These are phyloP conservation scores for Dolichallabes microphthalmus DNA, from an alignment of 2,113 vertebrate genomes.

Conservation along the genomic window DNA sequence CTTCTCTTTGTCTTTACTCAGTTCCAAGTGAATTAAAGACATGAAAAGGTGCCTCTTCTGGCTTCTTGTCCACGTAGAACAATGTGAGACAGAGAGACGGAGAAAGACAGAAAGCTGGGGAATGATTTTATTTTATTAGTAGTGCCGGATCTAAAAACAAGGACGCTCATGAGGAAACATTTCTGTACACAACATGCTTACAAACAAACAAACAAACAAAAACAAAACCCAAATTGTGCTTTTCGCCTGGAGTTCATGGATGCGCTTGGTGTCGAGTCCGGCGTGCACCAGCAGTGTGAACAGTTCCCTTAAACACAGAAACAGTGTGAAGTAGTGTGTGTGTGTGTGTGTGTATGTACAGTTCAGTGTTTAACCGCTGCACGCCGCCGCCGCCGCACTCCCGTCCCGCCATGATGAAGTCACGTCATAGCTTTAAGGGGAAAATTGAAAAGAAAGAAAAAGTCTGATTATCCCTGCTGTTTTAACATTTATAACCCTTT, in stretches of 20 bases:
- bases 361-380: neutral
- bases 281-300: neutral
- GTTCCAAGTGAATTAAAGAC: neutral
- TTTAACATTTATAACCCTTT: neutral
- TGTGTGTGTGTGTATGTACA: neutral
- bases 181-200: slow-evolving; percentile 34
- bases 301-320: too few relatives aligned
- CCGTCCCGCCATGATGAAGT: neutral
- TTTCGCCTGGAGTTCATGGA: neutral
- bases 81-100: neutral
- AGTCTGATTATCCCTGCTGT: neutral
- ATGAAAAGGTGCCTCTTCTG: neutral
- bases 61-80: neutral
- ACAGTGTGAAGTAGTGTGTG: neutral
- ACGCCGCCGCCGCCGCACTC: neutral
- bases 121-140: slow-evolving; percentile 41
- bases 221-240: neutral
- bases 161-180: neutral
- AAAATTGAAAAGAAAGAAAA: slow-evolving; percentile 32
- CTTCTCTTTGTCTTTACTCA: neutral
- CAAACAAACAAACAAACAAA: neutral
- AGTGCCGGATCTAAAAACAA: slow-evolving; percentile 5
- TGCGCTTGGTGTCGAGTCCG: neutral
- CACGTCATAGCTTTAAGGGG: slow-evolving; percentile 42
- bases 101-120: neutral